phyloP scores from a whole-genome alignment of 2,888 invertebrate genomes.

The Diabrotica balteata region DNA sequence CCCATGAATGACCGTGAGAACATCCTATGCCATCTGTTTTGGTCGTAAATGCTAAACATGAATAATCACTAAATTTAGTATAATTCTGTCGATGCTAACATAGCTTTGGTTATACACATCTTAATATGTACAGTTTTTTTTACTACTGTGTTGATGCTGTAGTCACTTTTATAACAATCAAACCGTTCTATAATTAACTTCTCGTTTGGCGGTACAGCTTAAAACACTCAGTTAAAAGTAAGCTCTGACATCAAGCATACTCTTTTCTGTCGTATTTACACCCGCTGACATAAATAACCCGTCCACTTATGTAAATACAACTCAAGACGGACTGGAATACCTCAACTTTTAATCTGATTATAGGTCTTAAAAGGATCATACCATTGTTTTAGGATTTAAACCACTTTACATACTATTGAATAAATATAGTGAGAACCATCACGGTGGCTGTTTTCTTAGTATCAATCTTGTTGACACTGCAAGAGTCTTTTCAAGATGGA shows the following conservation, averaged over 20 bases:
- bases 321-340: conserved; percentile 19
- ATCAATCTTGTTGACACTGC: conserved; percentile 45
- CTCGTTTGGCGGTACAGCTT: too few species aligned
- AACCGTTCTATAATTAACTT: too few species aligned
- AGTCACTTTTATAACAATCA: too few species aligned
- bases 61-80: too few species aligned
- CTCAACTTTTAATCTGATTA: conserved; percentile 37
- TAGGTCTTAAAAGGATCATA: conserved; percentile 32
- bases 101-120: too few species aligned
- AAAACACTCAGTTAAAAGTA: too few species aligned
- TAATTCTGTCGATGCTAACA: too few species aligned
- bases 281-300: conserved; percentile 28
- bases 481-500: conserved; percentile 35
- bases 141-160: too few species aligned
- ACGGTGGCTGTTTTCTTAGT: conserved; percentile 40
- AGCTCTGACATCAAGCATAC: not conserved
- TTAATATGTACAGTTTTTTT: too few species aligned
- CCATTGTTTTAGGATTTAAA: conserved; percentile 37
- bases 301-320: conserved; percentile 34
- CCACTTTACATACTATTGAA: conserved; percentile 45
- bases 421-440: conserved; percentile 42
- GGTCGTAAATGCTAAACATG: too few species aligned
- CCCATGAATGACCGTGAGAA: too few species aligned
- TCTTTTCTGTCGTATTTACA: conserved; percentile 1
- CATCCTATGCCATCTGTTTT: too few species aligned